A percentile compares a stretch with the other conserved stretches of the same genome.
Conservation (phyloP, 2,888 invertebrate genomes). For the Eubasilissa splendida region DNA sequence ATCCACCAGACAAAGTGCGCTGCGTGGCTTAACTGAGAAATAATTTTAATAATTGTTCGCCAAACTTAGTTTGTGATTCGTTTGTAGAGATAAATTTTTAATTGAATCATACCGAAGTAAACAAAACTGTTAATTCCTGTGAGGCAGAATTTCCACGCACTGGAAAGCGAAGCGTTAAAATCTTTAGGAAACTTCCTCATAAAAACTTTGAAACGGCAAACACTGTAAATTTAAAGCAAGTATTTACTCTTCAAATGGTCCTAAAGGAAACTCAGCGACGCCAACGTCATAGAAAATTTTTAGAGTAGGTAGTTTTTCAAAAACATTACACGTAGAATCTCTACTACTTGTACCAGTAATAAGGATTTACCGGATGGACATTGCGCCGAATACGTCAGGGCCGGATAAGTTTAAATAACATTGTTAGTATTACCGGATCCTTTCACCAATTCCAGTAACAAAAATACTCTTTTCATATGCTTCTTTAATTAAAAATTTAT, state of each 20-base stretch:
- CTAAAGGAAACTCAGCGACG: constrained; percentile 20
- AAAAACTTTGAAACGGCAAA: constrained; percentile 43
- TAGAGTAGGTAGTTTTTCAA: background rate
- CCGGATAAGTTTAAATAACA: too few species aligned
- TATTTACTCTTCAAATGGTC: constrained; percentile 46
- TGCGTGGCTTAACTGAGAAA: too few species aligned
- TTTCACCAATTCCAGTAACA: too few species aligned
- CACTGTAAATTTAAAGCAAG: constrained; percentile 41
- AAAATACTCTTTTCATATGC: too few species aligned
- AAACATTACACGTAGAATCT: background rate
- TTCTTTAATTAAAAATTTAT: too few species aligned
- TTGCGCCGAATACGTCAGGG: too few species aligned
- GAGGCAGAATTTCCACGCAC: constrained; percentile 36
- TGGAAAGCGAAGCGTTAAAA: constrained; percentile 18
- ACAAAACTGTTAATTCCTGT: constrained; percentile 36
- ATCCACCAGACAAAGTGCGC: too few species aligned
- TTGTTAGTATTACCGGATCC: too few species aligned
- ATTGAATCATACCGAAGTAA: constrained; percentile 30
- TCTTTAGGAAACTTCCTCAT: constrained; percentile 12
- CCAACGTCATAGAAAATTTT: constrained; percentile 8
- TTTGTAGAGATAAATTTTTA: constrained; percentile 27
- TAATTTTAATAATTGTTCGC: background rate
- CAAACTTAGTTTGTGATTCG: constrained; percentile 16
- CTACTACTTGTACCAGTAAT: too few species aligned
- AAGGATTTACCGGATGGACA: too few species aligned